phyloP scores from a whole-genome alignment of 2,113 vertebrate species.

The Cebidichthys violaceus region DNA sequence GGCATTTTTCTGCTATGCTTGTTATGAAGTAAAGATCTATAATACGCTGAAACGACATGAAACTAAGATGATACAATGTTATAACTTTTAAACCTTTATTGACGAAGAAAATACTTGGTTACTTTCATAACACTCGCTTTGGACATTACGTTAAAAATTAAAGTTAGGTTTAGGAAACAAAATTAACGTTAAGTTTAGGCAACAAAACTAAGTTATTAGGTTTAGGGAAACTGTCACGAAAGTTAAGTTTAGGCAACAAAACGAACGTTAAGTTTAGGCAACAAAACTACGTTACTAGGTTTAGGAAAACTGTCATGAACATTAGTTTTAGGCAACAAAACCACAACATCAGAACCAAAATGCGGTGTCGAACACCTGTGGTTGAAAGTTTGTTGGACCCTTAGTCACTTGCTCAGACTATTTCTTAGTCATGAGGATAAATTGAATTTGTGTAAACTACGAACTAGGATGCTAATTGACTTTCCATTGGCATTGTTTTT shows the following conservation, averaged over 20 bases:
- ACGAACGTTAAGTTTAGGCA: no score
- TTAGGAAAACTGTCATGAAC: no score
- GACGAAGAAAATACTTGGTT: background rate
- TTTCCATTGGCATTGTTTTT: background rate
- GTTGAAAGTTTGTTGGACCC: background rate
- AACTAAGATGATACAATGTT: background rate
- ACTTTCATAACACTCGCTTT: background rate
- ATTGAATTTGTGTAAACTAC: background rate
- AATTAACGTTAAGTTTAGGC: no score
- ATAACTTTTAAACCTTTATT: background rate
- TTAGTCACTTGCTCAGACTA: no score
- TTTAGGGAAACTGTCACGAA: no score
- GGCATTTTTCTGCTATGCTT: background rate
- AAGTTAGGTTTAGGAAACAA: no score
- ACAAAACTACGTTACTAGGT: background rate
- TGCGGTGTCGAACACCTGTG: background rate
- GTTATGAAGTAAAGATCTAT: background rate
- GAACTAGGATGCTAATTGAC: background rate
- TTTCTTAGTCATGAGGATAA: background rate
- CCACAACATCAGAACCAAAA: background rate
- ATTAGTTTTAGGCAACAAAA: background rate
- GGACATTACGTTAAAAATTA: background rate
- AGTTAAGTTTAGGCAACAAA: background rate
- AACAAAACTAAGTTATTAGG: background rate
- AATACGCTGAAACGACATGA: no score